Evolutionary conservation across 1,140 invertebrate genomes (phyloP), one percentile per base, ranked within the genome.

Genomic region (Trichogramma pretiosum): DNA sequence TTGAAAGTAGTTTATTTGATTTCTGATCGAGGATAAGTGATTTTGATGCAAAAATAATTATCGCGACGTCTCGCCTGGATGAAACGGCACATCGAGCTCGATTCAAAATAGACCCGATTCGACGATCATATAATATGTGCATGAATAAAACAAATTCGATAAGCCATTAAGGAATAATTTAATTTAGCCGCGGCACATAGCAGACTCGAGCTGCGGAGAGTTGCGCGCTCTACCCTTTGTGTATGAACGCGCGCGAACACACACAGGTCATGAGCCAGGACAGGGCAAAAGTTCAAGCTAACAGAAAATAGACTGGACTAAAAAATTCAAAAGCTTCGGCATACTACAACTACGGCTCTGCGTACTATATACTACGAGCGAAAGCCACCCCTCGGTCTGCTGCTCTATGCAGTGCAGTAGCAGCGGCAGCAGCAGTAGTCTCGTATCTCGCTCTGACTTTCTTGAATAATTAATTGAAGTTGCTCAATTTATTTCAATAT

Each of bases 261-360:
- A 30, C 47, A 39, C 50, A 57, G 49, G 7, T 2, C 21, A 16
- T 16, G 13, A 17, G 56, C 46, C n/a, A n/a, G n/a, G 50, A 55
- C 41, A 39, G 50, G 52, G 47, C 56, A 59, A 59, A 57, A 59
- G 60, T 61, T 62, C 59, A 61, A 56, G 46, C 44, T 19, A 11
- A 5, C 45, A 47, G 37, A 61, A 54, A 62, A 62, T 62, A 60
- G 59, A 53, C 35, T 50, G 42, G 45, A 46, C 21, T 52, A 45
- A 59, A 59, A 56, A 52, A 59, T 59, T 56, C 53, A 56, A 14
- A 9, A 38, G 32, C 52, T 35, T n/a, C 21, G 41, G 11, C 33
- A 23, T 35, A 33, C 36, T 32, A 26, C 11, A 23, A 13, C 26
- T 22, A 13, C 7, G 14, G 36, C 22, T 4, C 39, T 14, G 5